A percentile compares a stretch with the other conserved stretches of the same genome.
These are phyloP conservation scores for Psittacula cyanocephala DNA, from an alignment of 2,113 vertebrate genomes.

Conservation along the genomic window DNA sequence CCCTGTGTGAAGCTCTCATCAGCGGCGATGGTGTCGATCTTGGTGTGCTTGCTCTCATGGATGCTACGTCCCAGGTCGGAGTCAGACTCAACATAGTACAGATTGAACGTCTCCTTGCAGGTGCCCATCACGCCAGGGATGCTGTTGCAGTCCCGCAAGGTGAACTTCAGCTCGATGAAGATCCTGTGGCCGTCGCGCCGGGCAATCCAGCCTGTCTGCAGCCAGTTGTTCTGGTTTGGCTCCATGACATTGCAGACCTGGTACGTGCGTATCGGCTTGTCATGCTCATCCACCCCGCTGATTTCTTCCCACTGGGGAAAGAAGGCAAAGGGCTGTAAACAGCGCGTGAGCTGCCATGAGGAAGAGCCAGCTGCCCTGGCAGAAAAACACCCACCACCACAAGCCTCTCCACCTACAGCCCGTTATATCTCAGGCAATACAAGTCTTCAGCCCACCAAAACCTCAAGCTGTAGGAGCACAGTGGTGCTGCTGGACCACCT, in stretches of 20 bases:
- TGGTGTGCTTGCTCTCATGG: constrained; percentile 82
- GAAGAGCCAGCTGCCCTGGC: neutral
- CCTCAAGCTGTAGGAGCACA: neutral
- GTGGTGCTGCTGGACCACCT: neutral
- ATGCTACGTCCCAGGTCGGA: constrained; percentile 78
- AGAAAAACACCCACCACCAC: neutral
- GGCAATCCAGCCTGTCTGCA: constrained; percentile 93
- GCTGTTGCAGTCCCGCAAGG: constrained; percentile 95
- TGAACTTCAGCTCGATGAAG: constrained; percentile 97
- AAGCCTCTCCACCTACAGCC: neutral
- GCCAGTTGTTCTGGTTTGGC: constrained; percentile 96
- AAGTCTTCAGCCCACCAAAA: neutral
- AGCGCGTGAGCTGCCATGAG: neutral
- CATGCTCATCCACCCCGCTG: constrained; percentile 92
- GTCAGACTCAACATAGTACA: constrained; percentile 90
- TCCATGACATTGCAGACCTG: constrained; percentile 98
- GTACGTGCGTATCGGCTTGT: constrained; percentile 93
- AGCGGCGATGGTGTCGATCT: constrained; percentile 94
- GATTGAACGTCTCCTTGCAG: constrained; percentile 98
- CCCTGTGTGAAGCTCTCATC: constrained; percentile 98
- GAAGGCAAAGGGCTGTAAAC: neutral
- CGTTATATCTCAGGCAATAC: rapidly evolving
- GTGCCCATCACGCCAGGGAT: constrained; percentile 91
- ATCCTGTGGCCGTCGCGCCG: constrained; percentile 89
- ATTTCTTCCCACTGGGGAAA: constrained; percentile 94